Evolutionary conservation across 2,888 invertebrate genomes (phyloP).

Genomic region (Parapristionchus giblindavisi): DNA sequence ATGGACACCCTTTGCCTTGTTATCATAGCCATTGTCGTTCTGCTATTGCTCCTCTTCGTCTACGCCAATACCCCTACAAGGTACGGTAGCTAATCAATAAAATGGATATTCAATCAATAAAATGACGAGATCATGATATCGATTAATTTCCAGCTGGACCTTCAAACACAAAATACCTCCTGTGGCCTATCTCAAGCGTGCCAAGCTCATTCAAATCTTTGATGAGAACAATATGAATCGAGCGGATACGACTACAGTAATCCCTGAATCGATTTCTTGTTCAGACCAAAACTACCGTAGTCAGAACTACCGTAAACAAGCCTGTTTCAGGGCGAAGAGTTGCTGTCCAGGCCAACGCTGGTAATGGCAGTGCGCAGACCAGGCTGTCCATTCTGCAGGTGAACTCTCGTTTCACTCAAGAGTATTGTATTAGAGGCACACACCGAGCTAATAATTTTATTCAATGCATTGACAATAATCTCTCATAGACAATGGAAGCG

Average conservation of each 20-base stretch:
- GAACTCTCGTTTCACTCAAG: not conserved
- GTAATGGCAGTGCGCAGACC: constrained; percentile 68
- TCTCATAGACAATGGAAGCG: too few species aligned
- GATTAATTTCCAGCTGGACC: constrained; percentile 55
- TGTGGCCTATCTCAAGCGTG: constrained; percentile 50
- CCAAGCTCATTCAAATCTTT: constrained; percentile 55
- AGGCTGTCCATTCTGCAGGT: constrained; percentile 66
- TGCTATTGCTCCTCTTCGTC: too few species aligned
- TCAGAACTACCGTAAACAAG: not conserved
- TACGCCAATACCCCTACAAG: too few species aligned
- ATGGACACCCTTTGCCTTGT: too few species aligned
- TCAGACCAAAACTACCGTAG: not conserved
- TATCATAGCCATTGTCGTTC: too few species aligned
- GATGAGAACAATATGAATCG: constrained; percentile 31
- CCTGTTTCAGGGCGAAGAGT: constrained; percentile 10
- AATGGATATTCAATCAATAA: too few species aligned
- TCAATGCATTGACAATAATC: too few species aligned
- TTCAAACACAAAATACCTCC: constrained; percentile 63
- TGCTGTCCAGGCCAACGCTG: constrained; percentile 53
- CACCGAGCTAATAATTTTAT: too few species aligned
- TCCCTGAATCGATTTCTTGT: too few species aligned
- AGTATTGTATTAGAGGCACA: constrained; percentile 19
- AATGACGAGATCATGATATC: too few species aligned
- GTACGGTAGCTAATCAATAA: too few species aligned
- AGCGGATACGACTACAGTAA: not conserved